phyloP scores from a whole-genome alignment of 2,888 invertebrate genomes.

The Rhyacophila evoluta region DNA sequence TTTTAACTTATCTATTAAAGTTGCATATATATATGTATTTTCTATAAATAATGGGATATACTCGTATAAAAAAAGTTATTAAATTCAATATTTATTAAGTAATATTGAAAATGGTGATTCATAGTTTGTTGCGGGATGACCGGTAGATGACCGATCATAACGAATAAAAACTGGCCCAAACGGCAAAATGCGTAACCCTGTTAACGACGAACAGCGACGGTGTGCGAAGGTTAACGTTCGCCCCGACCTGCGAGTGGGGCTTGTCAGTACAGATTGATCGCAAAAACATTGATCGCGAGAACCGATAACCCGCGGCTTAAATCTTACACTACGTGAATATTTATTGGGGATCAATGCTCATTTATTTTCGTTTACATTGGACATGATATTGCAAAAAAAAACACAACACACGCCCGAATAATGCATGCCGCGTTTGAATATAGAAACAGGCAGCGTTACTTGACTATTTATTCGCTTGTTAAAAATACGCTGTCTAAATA shows the following conservation, averaged over 20 bases:
- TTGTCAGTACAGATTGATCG: conserved; percentile 28
- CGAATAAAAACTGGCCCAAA: not conserved
- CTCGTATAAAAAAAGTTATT: no score
- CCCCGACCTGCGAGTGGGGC: conserved; percentile 1
- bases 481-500: no score
- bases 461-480: not conserved
- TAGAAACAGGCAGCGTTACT: not conserved
- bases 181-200: not conserved
- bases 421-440: not conserved
- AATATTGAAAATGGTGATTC: no score
- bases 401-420: not conserved
- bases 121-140: no score
- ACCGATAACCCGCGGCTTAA: conserved; percentile 10
- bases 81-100: no score
- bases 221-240: conserved; percentile 38
- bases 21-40: no score
- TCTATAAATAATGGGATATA: no score
- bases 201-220: not conserved
- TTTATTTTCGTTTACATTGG: not conserved
- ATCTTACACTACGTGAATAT: conserved; percentile 7
- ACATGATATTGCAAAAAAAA: conserved; percentile 12
- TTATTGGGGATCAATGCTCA: not conserved
- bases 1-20: no score
- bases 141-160: no score
- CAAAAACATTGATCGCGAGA: conserved; percentile 14